Evolutionary conservation across 2,888 invertebrate species (phyloP).

Genomic region (Phanerotoma sp.): DNA sequence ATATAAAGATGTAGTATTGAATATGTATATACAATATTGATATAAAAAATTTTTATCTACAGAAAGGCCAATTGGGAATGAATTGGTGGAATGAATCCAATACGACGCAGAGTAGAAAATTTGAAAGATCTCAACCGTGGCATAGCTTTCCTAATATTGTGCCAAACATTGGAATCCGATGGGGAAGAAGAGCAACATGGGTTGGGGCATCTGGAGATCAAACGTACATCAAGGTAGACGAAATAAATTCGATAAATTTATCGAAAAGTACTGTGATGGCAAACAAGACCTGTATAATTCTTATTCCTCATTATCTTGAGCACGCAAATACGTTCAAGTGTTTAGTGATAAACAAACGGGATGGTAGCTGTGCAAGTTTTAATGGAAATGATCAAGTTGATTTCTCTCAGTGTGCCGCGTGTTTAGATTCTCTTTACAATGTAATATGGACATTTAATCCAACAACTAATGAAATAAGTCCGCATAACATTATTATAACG

Average conservation of each 20-base stretch:
- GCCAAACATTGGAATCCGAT: conserved; percentile 79
- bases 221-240: conserved; percentile 89
- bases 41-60: conserved; percentile 25
- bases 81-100: conserved; percentile 49
- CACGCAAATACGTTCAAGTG: conserved; percentile 77
- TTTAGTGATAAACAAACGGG: conserved; percentile 84
- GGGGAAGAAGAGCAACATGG: conserved; percentile 89
- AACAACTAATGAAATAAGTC: conserved; percentile 66
- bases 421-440: conserved; percentile 90
- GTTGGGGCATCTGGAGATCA: conserved; percentile 95
- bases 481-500: conserved; percentile 82
- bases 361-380: conserved; percentile 86
- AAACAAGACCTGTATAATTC: conserved; percentile 74
- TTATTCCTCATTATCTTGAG: conserved; percentile 76
- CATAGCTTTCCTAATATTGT: conserved; percentile 74
- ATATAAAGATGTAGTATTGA: too few species aligned
- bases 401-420: conserved; percentile 76
- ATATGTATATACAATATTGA: conserved; percentile 5
- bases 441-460: conserved; percentile 90
- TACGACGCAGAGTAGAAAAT: conserved; percentile 46
- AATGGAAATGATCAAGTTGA: conserved; percentile 81
- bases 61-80: conserved; percentile 63
- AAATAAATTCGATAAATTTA: conserved; percentile 88
- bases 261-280: conserved; percentile 87
- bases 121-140: conserved; percentile 65